These are phyloP conservation scores for Ammospiza caudacuta DNA, from an alignment of 2,113 vertebrate genomes.

Conservation along the genomic window DNA sequence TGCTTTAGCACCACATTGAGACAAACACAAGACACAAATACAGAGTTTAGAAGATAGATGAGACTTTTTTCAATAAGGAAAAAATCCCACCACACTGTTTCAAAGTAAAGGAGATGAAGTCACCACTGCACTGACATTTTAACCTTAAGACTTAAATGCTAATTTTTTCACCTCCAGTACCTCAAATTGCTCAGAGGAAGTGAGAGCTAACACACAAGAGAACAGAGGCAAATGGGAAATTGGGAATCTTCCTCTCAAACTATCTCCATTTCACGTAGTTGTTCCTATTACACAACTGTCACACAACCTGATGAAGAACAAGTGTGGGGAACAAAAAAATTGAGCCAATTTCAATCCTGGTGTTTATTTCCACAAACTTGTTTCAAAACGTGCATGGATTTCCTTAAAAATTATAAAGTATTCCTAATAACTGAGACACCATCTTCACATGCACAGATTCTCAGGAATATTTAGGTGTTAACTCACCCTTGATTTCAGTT, in stretches of 20 bases:
- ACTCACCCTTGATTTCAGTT: background rate
- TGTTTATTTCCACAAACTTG: background rate
- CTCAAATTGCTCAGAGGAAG: background rate
- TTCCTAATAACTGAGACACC: background rate
- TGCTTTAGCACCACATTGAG: background rate
- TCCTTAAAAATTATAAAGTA: background rate
- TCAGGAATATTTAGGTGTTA: background rate
- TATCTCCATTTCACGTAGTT: background rate
- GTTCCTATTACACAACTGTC: background rate
- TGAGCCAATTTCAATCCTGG: background rate
- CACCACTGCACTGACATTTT: background rate
- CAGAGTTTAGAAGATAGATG: background rate
- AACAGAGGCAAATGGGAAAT: background rate
- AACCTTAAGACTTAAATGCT: background rate
- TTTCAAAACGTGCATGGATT: background rate
- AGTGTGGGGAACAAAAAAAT: rapidly evolving
- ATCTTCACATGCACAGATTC: background rate
- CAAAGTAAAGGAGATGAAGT: background rate
- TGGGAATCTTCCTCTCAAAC: background rate
- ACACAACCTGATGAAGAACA: background rate
- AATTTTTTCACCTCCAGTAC: background rate
- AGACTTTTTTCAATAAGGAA: background rate
- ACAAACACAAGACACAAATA: background rate
- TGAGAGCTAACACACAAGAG: rapidly evolving
- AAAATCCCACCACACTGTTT: rapidly evolving